Evolutionary conservation across 2,113 vertebrate genomes (phyloP), one percentile per base, ranked within the genome.

Genomic region (Entomyzon cyanotis): DNA sequence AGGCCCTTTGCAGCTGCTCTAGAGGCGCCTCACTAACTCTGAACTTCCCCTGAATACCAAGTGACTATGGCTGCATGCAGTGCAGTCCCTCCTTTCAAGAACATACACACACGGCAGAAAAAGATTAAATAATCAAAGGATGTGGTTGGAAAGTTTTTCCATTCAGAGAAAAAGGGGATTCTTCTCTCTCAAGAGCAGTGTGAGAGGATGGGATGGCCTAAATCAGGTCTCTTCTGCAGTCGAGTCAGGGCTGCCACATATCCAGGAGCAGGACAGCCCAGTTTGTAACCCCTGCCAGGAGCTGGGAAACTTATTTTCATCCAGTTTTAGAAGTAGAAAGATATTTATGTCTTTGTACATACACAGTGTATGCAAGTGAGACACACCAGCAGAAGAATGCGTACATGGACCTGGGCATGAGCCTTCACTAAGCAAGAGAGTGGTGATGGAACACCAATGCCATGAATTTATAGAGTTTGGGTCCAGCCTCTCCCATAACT

Each of bases 1-100:
- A 74, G 93, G 87, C 69, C 95, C 79, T 97, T 89, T 94, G 96
- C 95, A 97, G 93, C 96, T 96, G 96, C 90, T 93, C 86, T 88
- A 44, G 97, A 94, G 91, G 90, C 92, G 70, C 94, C 96, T 95
- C 93, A 87, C 93, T 97, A 93, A 90, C 95, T 96, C 96, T 58
- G 93, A 91, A 93, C 90, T 87, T 86, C 78, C 44, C 42, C 70
- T 91, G 94, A 91, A 97, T 96, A 96, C 90, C 94, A 96, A 96
- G 65, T 96, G 96, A 70, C 90, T 94, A 2, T n/a, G 33, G 60
- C 86, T 87, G 56, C 84, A 58, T 31, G 37, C 70, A 87, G 30
- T 13, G 55, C 70, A 50, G 65, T 35, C 71, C 89, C 70, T 81
- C 35, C 75, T 91, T 84, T 86, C 90, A 71, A 47, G 77, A 93